These are phyloP conservation scores for Aphidius colemani DNA, from an alignment of 2,888 invertebrate genomes.

Conservation along the genomic window DNA sequence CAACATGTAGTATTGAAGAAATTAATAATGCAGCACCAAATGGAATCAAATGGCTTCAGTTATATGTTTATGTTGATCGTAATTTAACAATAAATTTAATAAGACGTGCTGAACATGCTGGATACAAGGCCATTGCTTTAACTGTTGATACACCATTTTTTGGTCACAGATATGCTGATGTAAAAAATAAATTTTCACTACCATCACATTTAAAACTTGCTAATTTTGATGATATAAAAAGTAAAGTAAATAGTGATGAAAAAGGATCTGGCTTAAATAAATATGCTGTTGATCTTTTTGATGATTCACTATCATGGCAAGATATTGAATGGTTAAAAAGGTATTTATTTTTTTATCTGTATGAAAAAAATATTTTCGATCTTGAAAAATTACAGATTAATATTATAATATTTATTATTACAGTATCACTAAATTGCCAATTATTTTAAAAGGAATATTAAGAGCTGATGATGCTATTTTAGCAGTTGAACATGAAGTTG, in stretches of 20 bases:
- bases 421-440: conserved; percentile 76
- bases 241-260: conserved; percentile 60
- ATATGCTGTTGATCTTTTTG: conserved; percentile 79
- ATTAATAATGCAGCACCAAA: conserved; percentile 77
- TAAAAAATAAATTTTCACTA: conserved; percentile 81
- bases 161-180: conserved; percentile 81
- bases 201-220: conserved; percentile 82
- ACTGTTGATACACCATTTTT: conserved; percentile 90
- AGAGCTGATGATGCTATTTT: conserved; percentile 83
- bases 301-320: conserved; percentile 82
- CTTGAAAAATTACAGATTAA: no score
- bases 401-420: conserved; percentile 32
- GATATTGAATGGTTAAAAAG: conserved; percentile 84
- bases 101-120: conserved; percentile 76
- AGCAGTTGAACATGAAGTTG: conserved; percentile 75
- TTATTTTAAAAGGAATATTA: conserved; percentile 85
- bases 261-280: conserved; percentile 77
- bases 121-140: conserved; percentile 84
- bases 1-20: conserved; percentile 88
- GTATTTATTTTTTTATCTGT: conserved; percentile 37
- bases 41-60: conserved; percentile 85
- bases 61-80: conserved; percentile 86
- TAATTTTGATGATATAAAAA: conserved; percentile 73
- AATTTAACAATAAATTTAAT: conserved; percentile 75
- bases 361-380: neutral